Percentiles rank a stretch among this genome's conserved stretches.
phyloP scores from a whole-genome alignment of 2,888 invertebrate species.

The Lymantria dispar region DNA sequence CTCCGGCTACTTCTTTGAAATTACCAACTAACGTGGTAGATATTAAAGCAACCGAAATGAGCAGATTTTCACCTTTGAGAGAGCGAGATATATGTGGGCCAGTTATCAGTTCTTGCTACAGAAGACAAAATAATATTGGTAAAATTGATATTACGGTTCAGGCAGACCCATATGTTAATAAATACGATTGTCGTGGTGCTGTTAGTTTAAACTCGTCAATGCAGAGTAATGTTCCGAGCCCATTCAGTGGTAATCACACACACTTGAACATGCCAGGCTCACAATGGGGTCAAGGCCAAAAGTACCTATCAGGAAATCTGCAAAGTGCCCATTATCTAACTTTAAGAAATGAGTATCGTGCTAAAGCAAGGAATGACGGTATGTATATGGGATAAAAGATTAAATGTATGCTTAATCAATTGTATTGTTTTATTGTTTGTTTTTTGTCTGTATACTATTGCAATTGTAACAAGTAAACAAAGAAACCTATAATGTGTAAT shows the following conservation, averaged over 20 bases:
- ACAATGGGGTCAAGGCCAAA: conserved; percentile 86
- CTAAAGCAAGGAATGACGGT: conserved; percentile 54
- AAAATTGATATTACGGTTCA: conserved; percentile 61
- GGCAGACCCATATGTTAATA: conserved; percentile 83
- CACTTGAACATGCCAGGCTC: conserved; percentile 90
- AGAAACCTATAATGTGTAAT: too few species aligned
- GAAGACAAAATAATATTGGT: conserved; percentile 43
- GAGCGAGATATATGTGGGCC: conserved; percentile 85
- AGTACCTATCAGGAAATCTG: conserved; percentile 86
- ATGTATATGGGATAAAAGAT: conserved; percentile 31
- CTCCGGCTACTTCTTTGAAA: conserved; percentile 77
- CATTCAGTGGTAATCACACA: conserved; percentile 83
- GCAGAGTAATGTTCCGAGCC: conserved; percentile 89
- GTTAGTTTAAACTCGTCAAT: conserved; percentile 86
- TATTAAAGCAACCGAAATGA: conserved; percentile 84
- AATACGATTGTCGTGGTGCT: conserved; percentile 86
- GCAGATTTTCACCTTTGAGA: conserved; percentile 85
- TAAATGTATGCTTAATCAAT: neutral
- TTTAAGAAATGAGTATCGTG: conserved; percentile 74
- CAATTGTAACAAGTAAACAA: too few species aligned
- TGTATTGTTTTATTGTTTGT: neutral
- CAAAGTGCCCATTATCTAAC: conserved; percentile 85
- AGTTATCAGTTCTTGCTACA: conserved; percentile 76
- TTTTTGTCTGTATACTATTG: too few species aligned
- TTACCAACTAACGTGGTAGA: conserved; percentile 84